Conservation (phyloP, 1,140 invertebrate genomes). For the Tetranychus urticae region DNA sequence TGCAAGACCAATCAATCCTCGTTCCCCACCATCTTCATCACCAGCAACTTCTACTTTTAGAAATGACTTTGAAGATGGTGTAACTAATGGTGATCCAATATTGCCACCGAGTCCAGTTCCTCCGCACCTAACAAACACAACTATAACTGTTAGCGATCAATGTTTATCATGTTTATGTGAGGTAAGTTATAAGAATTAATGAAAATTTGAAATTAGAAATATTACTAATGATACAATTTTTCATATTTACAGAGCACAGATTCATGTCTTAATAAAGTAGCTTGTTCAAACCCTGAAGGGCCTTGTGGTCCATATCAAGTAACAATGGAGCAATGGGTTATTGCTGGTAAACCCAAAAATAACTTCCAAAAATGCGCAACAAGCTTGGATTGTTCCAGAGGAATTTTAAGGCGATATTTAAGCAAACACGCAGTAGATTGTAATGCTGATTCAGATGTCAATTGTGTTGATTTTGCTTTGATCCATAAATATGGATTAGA, state of each 20-base stretch:
- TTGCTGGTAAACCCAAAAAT: background rate
- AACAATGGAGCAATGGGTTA: background rate
- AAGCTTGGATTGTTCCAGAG: background rate
- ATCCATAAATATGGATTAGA: slow-evolving; percentile 32
- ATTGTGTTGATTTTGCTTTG: slow-evolving; percentile 32
- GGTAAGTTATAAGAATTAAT: background rate
- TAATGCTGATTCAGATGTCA: slow-evolving; percentile 35
- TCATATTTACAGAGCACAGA: background rate
- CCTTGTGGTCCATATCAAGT: background rate
- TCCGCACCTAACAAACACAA: background rate
- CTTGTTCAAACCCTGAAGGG: background rate
- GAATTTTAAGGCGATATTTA: background rate
- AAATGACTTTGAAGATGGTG: too few species aligned
- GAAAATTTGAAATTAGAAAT: background rate
- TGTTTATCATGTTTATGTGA: background rate
- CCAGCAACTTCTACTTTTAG: too few species aligned
- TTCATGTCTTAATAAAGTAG: background rate
- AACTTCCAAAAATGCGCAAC: background rate
- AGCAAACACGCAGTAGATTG: slow-evolving; percentile 51
- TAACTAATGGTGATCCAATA: too few species aligned
- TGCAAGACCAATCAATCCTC: too few species aligned
- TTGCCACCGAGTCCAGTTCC: background rate
- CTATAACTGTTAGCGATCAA: background rate
- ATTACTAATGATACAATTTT: background rate
- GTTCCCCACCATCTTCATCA: too few species aligned